Evolutionary conservation across 2,888 invertebrate genomes (phyloP), one percentile per base, ranked within the genome.

Genomic region (Halictus ligatus): DNA sequence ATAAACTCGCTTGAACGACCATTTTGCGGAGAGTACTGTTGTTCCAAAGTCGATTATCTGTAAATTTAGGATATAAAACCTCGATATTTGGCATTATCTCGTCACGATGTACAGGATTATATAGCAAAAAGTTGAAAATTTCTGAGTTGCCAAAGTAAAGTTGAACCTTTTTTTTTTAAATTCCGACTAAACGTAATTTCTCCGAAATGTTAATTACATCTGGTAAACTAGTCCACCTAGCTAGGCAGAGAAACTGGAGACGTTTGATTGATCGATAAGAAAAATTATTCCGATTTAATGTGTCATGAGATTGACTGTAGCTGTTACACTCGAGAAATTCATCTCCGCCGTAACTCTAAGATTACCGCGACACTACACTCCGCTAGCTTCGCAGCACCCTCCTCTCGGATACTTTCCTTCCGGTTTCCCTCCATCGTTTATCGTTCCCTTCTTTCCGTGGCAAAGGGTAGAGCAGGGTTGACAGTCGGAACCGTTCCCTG

Each of bases 401-500:
- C 29, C 29, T 8, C 64, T 25, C 29, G 1, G 29, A 2, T 29
- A 35, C 35, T 35, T 35, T 35, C 35, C 29, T 29, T 2, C 58
- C 58, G 58, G n/a, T 12, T 58, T n/a, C 58, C 12, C 4, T 58
- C 12, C 1, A 35, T 64, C 64, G 29, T 64, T 64, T 18, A 29
- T 64, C 29, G 29, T 29, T 18, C 35, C 15, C 18, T 48, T 35
- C n/a, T 29, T 67, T 69, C 25, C 7, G 60, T 15, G 46, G 25
- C 50, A 50, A 50, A 77, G 15, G 8, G 40, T 15, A 1, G 43
- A 58, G n/a, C n/a, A 69, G 29, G 75, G 43, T 75, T 40, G 40
- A 21, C 50, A 54, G 43, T 25, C 72, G 60, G 72, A 74, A 67
- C 35, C 64, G 76, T 75, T 67, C 54, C 67, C 69, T 73, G 58